phyloP scores from a whole-genome alignment of 2,797 vertebrate species.

The Psittacula derbiana region DNA sequence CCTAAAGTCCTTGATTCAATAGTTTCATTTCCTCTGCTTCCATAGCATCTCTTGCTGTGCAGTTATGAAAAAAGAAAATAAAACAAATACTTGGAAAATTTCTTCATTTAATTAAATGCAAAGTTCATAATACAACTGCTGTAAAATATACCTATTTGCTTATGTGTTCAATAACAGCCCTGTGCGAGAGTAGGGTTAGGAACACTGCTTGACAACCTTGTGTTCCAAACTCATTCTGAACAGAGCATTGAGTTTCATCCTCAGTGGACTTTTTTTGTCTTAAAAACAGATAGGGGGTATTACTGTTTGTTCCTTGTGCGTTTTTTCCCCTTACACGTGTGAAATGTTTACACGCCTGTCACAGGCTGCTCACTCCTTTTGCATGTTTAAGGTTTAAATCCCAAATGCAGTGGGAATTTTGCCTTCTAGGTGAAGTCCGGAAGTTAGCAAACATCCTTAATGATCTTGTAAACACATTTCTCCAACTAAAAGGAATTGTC shows the following conservation, averaged over 20 bases:
- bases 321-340: background rate
- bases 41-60: background rate
- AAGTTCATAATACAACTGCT: background rate
- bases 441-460: background rate
- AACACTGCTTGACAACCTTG: background rate
- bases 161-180: background rate
- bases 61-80: slow-evolving; percentile 1
- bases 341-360: background rate
- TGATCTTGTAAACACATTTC: background rate
- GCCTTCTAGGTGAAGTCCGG: background rate
- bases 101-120: background rate
- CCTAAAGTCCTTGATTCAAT: background rate
- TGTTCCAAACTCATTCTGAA: background rate
- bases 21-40: background rate
- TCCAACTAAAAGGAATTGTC: background rate
- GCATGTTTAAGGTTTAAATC: background rate
- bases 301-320: background rate
- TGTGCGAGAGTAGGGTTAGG: background rate
- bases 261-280: background rate
- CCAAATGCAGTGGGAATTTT: background rate
- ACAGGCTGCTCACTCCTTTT: background rate
- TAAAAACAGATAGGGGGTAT: background rate
- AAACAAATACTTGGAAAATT: background rate
- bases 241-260: background rate
- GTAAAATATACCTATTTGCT: background rate